phyloP scores from a whole-genome alignment of 2,113 vertebrate species.

The Steatornis caripensis region DNA sequence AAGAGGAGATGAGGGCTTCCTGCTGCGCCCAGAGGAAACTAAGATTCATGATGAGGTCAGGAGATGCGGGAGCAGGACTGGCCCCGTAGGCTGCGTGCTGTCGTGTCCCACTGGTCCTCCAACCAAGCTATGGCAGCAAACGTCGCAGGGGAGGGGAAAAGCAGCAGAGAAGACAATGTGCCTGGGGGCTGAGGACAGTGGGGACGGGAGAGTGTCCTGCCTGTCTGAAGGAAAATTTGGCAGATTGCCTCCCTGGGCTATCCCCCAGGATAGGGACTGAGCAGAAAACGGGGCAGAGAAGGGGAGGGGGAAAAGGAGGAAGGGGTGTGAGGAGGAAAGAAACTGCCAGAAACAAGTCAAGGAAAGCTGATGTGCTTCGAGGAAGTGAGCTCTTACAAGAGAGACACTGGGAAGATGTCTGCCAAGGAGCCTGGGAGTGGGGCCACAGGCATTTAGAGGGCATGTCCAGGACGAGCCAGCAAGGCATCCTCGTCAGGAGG shows the following conservation, averaged over 20 bases:
- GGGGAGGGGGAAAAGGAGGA: not conserved
- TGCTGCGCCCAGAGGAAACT: not conserved
- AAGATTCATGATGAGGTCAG: not conserved
- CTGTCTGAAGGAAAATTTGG: not conserved
- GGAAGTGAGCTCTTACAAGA: not conserved
- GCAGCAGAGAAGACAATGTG: not conserved
- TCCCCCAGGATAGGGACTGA: fast-evolving
- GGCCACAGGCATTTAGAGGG: not conserved
- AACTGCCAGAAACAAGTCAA: not conserved
- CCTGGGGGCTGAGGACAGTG: not conserved
- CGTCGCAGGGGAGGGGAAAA: not conserved
- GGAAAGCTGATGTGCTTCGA: not conserved
- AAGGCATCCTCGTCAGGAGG: not conserved
- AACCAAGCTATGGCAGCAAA: not conserved
- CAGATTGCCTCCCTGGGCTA: fast-evolving
- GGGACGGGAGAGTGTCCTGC: not conserved
- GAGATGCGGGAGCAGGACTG: fast-evolving
- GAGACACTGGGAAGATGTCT: not conserved
- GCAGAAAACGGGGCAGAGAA: not conserved
- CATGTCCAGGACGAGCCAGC: fast-evolving
- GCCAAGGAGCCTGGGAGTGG: not conserved
- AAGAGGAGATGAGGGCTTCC: not conserved
- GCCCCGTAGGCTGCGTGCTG: fast-evolving
- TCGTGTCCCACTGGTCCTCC: not conserved
- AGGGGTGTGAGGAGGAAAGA: not conserved